These are phyloP conservation scores for Dicentrarchus labrax DNA, from an alignment of 2,113 vertebrate species.

Conservation along the genomic window DNA sequence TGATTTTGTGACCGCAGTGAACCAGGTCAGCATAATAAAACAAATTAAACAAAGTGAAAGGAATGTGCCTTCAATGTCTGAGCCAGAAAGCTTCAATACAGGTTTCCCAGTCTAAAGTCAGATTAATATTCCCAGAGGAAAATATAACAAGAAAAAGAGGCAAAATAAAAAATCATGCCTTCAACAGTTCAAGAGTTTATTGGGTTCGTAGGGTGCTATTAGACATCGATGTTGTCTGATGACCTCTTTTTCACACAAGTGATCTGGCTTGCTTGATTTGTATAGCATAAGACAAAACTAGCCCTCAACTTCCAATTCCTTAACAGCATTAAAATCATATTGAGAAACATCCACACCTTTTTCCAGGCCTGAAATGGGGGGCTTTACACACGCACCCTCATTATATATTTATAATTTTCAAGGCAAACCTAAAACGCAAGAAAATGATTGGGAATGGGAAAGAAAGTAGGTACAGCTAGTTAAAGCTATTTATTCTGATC, in stretches of 20 bases:
- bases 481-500: background rate
- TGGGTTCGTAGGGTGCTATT: no score
- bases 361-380: background rate
- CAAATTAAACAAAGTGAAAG: conserved; percentile 27
- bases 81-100: background rate
- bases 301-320: background rate
- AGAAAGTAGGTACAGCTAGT: background rate
- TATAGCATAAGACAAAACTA: background rate
- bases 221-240: background rate
- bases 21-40: conserved; percentile 8
- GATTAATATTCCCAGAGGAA: background rate
- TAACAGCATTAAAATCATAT: background rate
- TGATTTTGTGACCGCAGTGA: conserved; percentile 3
- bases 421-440: background rate
- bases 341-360: background rate
- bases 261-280: conserved; percentile 13
- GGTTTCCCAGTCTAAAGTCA: background rate
- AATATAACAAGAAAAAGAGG: background rate
- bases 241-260: background rate
- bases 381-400: background rate
- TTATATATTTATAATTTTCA: background rate
- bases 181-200: background rate
- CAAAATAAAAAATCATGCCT: background rate
- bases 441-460: background rate
- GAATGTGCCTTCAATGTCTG: conserved; percentile 18